Evolutionary conservation across 2,888 invertebrate genomes (phyloP), one percentile per base, ranked within the genome.

Genomic region (Athalia circularis): DNA sequence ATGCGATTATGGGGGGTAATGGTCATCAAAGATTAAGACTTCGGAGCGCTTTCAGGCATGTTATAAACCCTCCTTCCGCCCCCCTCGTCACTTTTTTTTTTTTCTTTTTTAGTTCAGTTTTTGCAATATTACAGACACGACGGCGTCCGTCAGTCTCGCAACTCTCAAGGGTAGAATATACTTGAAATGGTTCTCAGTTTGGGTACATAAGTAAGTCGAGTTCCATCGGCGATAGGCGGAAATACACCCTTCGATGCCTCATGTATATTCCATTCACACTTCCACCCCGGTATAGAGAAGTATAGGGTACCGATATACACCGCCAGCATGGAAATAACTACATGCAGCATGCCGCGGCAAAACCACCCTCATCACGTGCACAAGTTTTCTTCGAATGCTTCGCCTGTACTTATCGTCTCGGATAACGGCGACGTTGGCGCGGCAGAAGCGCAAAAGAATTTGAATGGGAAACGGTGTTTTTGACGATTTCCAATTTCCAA

Each of bases 251-350:
- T 67, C 67, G 78, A 61, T 74, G 68, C 80, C 87, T 87, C 87
- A 86, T 88, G 84, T 86, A 87, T 89, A 88, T 89, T 88, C 87
- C 84, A 87, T 86, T 82, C 83, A 83, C 78, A 82, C 83, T 84
- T 81, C 80, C 85, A 83, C 86, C 75, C 62, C 61, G 4, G 7
- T n/a, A n/a, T 8, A 4, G 62, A 62, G 15, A 29, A 62, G 11
- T 8, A 62, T 15, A 8, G 62, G 7, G 61, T 15, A n/a, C 13
- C 65, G n/a, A 61, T 62, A 29, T 62, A 15, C 59, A 29, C 52
- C 43, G 29, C 29, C 29, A 29, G 29, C 29, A 43, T 8, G 68
- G 54, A 68, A 68, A 68, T 68, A 68, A 68, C 68, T 68, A 68
- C 68, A 52, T 45, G 15, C 68, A 68, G 9, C 8, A 50, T 50